Evolutionary conservation across 2,113 vertebrate genomes (phyloP), one percentile per base, ranked within the genome.

Genomic region (Ranitomeya imitator): DNA sequence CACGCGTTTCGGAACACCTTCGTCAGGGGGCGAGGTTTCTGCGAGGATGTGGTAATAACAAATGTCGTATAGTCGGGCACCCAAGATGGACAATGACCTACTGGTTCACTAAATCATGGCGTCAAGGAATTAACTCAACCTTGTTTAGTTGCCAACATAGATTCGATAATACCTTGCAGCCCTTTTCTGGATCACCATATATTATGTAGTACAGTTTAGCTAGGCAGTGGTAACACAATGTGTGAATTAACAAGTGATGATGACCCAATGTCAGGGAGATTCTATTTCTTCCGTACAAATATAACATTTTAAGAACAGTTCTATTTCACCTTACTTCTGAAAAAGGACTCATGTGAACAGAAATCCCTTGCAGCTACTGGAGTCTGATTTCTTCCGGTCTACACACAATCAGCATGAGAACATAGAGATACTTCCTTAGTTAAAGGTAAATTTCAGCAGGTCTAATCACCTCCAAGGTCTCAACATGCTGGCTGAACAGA

Each of bases 361-460:
- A 71, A 51, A 84, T 84, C 63, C 82, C 82, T 84, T 65, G 7
- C 6, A 84, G 82, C 82, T 71, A 84, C 51, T 71, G 63, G 82
- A 84, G n/a, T 84, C 82, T 84, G 63, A 84, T 84, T 84, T 84
- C 82, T 84, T 84, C 82, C 82, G 82, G 63, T 84, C 63, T 55
- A n/a, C 80, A 83, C 61, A 67, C 61, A 69, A 23, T 69, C 26
- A n/a, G 55, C 65, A 71, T 84, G 63, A 71, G 82, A 84, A 84
- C 65, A 84, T 23, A 84, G 21, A 84, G 61, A 84, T 69, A 71
- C 52, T 69, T 84, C 82, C 82, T 69, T 71, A 69, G 63, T 71
- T 71, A 55, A 55, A 54, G n/a, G 82, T 84, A 54, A 16, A 84
- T 69, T 21, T 83, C 61, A 54, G 61, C 19, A 83, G 45, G 37